Evolutionary conservation across 1,140 invertebrate genomes (phyloP).

Genomic region (Apis florea): DNA sequence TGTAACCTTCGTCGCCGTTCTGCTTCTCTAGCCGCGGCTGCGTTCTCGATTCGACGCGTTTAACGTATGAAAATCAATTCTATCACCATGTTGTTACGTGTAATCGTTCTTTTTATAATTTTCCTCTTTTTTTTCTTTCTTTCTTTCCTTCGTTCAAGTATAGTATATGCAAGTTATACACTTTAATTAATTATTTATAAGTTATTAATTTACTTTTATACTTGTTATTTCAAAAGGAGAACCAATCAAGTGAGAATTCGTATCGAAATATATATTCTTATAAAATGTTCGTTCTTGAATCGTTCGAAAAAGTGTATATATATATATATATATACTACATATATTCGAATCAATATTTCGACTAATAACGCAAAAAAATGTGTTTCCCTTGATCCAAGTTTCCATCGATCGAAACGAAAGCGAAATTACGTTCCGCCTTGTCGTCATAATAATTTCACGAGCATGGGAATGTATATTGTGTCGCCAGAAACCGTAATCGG

Average conservation of each 20-base stretch:
- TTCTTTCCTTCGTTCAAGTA: too few species aligned
- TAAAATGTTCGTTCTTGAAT: not conserved
- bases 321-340: too few species aligned
- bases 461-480: not conserved
- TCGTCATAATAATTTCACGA: not conserved
- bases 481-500: slow-evolving; percentile 25
- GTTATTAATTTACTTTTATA: not conserved
- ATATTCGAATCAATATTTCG: not conserved
- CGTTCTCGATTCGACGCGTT: not conserved
- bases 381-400: not conserved
- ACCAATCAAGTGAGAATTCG: too few species aligned
- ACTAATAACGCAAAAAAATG: not conserved
- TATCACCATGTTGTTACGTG: not conserved
- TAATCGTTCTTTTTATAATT: too few species aligned
- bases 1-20: not conserved
- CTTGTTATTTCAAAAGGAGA: not conserved
- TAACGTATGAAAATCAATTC: not conserved
- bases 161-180: too few species aligned
- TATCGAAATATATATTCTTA: not conserved
- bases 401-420: not conserved
- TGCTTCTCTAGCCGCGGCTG: not conserved
- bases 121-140: too few species aligned
- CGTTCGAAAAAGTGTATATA: too few species aligned
- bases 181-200: not conserved
- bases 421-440: not conserved